Conservation (phyloP, 2,888 invertebrate species). For the Perizoma flavofasciatum region DNA sequence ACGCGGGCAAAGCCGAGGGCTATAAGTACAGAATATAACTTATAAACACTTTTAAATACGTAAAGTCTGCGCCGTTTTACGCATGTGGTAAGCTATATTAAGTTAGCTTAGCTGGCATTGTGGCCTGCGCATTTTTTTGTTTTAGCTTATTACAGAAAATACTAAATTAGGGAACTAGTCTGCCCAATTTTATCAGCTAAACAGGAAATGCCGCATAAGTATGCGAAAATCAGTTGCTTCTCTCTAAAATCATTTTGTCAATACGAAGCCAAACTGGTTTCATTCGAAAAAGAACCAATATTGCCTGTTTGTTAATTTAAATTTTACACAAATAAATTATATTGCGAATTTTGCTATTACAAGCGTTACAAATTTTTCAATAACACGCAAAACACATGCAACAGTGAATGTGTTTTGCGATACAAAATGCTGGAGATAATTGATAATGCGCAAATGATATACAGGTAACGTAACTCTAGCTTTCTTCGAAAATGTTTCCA, state of each 20-base stretch:
- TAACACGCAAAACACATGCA: conserved; percentile 26
- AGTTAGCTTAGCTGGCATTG: too few species aligned
- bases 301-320: conserved; percentile 33
- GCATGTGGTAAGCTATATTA: too few species aligned
- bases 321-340: conserved; percentile 47
- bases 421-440: conserved; percentile 60
- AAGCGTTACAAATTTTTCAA: conserved; percentile 52
- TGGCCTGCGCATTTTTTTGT: too few species aligned
- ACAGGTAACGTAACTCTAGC: conserved; percentile 45
- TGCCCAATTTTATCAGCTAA: too few species aligned
- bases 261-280: conserved; percentile 5
- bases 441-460: conserved; percentile 53
- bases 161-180: too few species aligned
- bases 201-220: too few species aligned
- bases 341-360: conserved; percentile 52
- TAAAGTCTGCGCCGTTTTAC: too few species aligned
- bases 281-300: conserved; percentile 21
- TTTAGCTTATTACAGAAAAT: too few species aligned
- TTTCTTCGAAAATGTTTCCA: conserved; percentile 42
- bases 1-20: too few species aligned
- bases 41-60: too few species aligned
- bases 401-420: conserved; percentile 50
- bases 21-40: too few species aligned
- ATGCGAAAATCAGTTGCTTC: too few species aligned
- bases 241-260: background rate